Evolutionary conservation across 2,113 vertebrate species (phyloP).

Genomic region (Grantiella picta): DNA sequence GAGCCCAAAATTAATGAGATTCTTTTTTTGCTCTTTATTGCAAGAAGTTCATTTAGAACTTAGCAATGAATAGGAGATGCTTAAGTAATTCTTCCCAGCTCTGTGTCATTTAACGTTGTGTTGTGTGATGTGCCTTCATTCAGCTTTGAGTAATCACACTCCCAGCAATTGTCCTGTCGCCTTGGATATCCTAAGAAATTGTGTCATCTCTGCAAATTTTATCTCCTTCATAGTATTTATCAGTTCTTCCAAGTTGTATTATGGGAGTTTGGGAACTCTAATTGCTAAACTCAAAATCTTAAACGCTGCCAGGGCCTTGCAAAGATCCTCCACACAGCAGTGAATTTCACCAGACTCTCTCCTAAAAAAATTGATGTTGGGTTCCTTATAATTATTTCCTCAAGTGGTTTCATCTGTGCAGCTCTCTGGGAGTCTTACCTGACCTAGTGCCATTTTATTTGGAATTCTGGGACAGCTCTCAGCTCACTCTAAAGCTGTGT

Average conservation of each 20-base stretch:
- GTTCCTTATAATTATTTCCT: slow-evolving; percentile 6
- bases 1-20: background rate
- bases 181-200: background rate
- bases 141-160: background rate
- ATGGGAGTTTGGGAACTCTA: background rate
- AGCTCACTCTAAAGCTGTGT: slow-evolving; percentile 38
- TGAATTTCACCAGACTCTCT: background rate
- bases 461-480: slow-evolving; percentile 31
- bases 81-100: background rate
- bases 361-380: background rate
- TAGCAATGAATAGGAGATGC: background rate
- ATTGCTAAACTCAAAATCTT: background rate
- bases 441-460: background rate
- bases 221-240: background rate
- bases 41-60: background rate
- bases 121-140: background rate
- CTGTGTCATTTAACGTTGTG: background rate
- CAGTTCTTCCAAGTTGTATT: background rate
- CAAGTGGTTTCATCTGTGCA: background rate
- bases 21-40: background rate
- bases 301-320: background rate
- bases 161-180: background rate
- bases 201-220: background rate
- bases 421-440: background rate
- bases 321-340: background rate